Conservation (phyloP, 2,888 invertebrate genomes). For the Apodemia duryi region DNA sequence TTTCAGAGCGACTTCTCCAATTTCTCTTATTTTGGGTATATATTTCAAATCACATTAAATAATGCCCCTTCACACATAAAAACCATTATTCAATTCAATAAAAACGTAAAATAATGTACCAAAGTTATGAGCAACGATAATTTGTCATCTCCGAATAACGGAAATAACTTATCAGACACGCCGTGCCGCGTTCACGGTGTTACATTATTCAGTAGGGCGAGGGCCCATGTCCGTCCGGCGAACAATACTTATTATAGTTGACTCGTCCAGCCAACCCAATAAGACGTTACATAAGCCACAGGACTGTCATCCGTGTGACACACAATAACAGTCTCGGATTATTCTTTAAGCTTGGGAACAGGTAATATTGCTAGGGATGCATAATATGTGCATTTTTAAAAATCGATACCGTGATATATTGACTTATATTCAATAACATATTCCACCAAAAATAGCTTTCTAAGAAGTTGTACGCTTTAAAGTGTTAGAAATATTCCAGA, state of each 20-base stretch:
- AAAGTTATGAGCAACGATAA: slow-evolving; percentile 16
- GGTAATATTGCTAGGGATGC: slow-evolving; percentile 63
- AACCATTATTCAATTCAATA: neutral
- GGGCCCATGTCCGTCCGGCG: slow-evolving; percentile 6
- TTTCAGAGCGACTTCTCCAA: too few relatives aligned
- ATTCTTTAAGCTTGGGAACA: slow-evolving; percentile 65
- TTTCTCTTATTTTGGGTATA: too few relatives aligned
- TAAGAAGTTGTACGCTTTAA: too few relatives aligned
- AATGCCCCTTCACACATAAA: neutral
- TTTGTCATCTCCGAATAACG: slow-evolving; percentile 51
- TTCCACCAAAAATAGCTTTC: too few relatives aligned
- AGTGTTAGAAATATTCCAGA: too few relatives aligned
- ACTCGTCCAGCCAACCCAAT: slow-evolving; percentile 36
- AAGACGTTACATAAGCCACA: slow-evolving; percentile 51
- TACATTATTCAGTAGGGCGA: slow-evolving; percentile 29
- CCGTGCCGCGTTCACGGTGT: slow-evolving; percentile 39
- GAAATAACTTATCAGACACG: slow-evolving; percentile 71
- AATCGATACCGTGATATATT: neutral
- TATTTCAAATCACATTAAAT: too few relatives aligned
- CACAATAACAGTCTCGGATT: slow-evolving; percentile 67
- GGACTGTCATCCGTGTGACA: slow-evolving; percentile 54
- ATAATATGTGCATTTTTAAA: slow-evolving; percentile 14
- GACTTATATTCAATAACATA: neutral
- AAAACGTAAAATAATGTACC: neutral
- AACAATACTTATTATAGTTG: slow-evolving; percentile 36